Evolutionary conservation across 1,140 invertebrate genomes (phyloP).

Genomic region (Aplysia californica): DNA sequence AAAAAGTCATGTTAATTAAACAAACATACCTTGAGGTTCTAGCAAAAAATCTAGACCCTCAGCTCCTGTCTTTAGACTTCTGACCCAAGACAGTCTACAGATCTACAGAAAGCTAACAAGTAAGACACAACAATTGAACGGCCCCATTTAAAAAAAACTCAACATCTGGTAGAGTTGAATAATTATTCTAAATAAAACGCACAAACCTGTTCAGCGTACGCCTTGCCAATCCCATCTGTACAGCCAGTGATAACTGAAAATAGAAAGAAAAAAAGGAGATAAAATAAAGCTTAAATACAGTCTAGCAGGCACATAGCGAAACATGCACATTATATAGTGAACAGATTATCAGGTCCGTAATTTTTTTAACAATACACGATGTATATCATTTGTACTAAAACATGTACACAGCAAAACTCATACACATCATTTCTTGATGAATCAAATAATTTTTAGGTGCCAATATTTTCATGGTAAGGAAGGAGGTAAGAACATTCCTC

Average conservation of each 20-base stretch:
- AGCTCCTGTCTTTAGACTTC: background rate
- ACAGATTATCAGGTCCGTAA: no score
- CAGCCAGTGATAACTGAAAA: slow-evolving; percentile 86
- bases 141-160: background rate
- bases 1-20: background rate
- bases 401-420: no score
- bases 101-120: no score
- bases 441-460: no score
- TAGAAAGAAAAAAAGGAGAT: slow-evolving; percentile 12
- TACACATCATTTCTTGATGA: no score
- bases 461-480: no score
- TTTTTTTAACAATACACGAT: background rate
- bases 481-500: no score
- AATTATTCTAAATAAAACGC: background rate
- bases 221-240: slow-evolving; percentile 94
- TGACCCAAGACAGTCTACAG: no score
- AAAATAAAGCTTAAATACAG: background rate
- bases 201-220: slow-evolving; percentile 81
- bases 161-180: background rate
- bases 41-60: background rate
- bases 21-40: background rate
- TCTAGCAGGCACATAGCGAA: no score
- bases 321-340: no score
- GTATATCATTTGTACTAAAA: no score
- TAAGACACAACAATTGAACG: background rate